Evolutionary conservation across 2,888 invertebrate species (phyloP).

Genomic region (Drosophila ochracea): DNA sequence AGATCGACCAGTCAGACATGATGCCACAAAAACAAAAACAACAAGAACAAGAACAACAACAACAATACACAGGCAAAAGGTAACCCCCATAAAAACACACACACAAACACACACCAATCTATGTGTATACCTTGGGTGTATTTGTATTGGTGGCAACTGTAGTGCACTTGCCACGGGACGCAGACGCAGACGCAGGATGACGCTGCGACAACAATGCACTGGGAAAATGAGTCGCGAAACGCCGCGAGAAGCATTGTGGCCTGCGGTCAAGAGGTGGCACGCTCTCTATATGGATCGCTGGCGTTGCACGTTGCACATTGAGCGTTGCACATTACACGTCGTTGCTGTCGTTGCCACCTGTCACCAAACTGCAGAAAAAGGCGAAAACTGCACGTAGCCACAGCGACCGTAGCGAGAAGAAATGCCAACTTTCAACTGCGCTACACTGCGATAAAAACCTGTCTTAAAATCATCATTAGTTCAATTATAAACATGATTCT

Average conservation of each 20-base stretch:
- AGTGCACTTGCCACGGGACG: slow-evolving; percentile 54
- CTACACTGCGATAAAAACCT: neutral
- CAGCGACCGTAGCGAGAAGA: slow-evolving; percentile 25
- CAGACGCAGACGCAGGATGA: slow-evolving; percentile 43
- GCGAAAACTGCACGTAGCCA: slow-evolving; percentile 59
- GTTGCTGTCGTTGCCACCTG: slow-evolving; percentile 61
- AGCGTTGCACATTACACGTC: slow-evolving; percentile 26
- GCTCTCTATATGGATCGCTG: slow-evolving; percentile 50
- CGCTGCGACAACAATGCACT: slow-evolving; percentile 42
- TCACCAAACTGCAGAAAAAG: slow-evolving; percentile 48
- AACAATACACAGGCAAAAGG: slow-evolving; percentile 50
- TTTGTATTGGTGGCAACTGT: slow-evolving; percentile 45
- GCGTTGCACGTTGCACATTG: slow-evolving; percentile 26
- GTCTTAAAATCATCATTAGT: neutral
- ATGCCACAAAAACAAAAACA: slow-evolving; percentile 62
- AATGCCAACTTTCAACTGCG: slow-evolving; percentile 58
- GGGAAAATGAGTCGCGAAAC: slow-evolving; percentile 51
- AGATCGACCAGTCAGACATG: slow-evolving; percentile 73
- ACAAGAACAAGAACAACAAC: slow-evolving; percentile 43
- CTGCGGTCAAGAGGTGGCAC: slow-evolving; percentile 61
- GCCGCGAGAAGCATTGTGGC: slow-evolving; percentile 20
- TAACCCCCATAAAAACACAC: slow-evolving; percentile 61
- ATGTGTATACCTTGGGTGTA: neutral
- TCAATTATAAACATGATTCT: neutral
- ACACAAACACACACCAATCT: slow-evolving; percentile 21